phyloP scores from a whole-genome alignment of 2,888 invertebrate species.

The Cryptus viduatorius region DNA sequence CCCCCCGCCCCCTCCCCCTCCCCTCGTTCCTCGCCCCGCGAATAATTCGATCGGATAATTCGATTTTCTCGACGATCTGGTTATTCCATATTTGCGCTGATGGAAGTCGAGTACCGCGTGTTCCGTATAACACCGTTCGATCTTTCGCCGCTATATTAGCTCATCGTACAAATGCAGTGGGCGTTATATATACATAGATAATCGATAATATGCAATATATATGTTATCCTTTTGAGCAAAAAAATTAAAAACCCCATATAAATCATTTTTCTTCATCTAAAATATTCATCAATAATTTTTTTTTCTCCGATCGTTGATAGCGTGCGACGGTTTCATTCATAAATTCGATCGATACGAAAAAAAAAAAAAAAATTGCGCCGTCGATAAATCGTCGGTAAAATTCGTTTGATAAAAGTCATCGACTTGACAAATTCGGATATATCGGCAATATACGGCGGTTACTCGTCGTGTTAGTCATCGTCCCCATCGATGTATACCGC shows the following conservation, averaged over 20 bases:
- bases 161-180: background rate
- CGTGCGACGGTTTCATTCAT: background rate
- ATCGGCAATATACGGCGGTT: background rate
- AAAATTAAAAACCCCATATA: background rate
- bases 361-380: too few species aligned
- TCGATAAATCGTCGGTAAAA: background rate
- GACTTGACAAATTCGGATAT: background rate
- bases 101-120: conserved; percentile 12
- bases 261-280: background rate
- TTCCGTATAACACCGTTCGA: background rate
- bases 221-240: background rate
- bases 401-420: conserved; percentile 1
- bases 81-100: conserved; percentile 58
- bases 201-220: too few species aligned
- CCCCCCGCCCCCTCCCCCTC: background rate
- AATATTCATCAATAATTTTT: background rate
- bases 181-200: background rate
- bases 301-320: background rate
- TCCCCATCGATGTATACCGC: too few species aligned
- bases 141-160: conserved; percentile 9
- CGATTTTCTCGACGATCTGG: conserved; percentile 52
- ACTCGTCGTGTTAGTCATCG: background rate
- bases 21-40: background rate
- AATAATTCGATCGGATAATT: conserved; percentile 61
- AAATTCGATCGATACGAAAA: background rate